Evolutionary conservation across 2,113 vertebrate species (phyloP), one percentile per base, ranked within the genome.

Genomic region (Haemorhous mexicanus): DNA sequence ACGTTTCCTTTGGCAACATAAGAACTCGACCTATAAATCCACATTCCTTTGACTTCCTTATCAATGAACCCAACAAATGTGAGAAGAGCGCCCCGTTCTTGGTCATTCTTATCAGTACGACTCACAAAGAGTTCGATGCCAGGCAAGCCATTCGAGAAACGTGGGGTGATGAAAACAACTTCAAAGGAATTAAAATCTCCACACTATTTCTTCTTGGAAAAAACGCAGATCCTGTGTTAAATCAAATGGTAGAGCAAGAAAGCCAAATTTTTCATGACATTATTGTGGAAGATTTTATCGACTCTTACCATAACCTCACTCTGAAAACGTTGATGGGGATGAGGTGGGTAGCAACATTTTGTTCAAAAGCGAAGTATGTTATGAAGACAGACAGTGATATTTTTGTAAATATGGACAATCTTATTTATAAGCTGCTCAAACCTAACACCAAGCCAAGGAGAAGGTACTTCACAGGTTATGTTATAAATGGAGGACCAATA

Each of bases 341-440:
- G 99, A 98, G 99, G 84, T 99, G 99, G 99, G 98, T 99, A 89
- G 98, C 99, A 49, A 99, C 98, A 1, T 99, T 98, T 97, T 99
- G 99, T 97, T 98, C 99, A 92, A 99, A 99, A 97, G 99, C 99
- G 50, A 99, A 99, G 96, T 99, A 99, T 0, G 97, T 99, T 94
- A 99, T 99, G 99, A 99, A 99, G 98, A 99, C 99, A 17, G 99
- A 99, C 98, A 99, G 99, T 43, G 99, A 99, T 97, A 99, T 99
- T 98, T 99, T 99, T 95, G 99, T 99, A 97, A 99, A 99, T 98
- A 99, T 99, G 99, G 99, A 99, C 98, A 99, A 99, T 89, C 98
- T 99, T 92, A 99, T 99, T 98, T 99, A 99, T 97, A 99, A 99
- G 97, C 98, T 99, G 63, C 97, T 99, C 37, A 99, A 99, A 97